Base-by-base conservation (phyloP, 2,113 vertebrate genomes). In the Arizona elegans region DNA sequence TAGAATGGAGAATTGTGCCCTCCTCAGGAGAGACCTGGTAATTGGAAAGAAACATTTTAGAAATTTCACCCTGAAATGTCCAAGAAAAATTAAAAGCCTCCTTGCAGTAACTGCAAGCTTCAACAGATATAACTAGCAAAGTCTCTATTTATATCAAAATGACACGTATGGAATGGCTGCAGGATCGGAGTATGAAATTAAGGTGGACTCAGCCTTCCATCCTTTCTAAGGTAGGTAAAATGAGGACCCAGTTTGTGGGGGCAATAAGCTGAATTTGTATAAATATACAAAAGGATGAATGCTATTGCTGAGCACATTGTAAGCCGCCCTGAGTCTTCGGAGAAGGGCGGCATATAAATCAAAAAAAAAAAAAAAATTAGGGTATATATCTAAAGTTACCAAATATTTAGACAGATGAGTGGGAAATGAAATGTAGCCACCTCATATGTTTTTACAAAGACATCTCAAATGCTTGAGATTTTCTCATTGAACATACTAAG, bases 21-120 rank as follows among this genome's bases (percentile, higher is more conserved):
- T 24, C 91, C 29, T 0, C 38, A 33, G 90, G 56, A 43, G 1
- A 29, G 15, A 75, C 70, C 1, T 70, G 17, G 3, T 17, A 24
- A 88, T 29, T 0, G 3, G 87, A 1, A 0, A 0, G 0, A 17
- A 1, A 5, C 1, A 26, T 85, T 50, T 87, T 59, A 19, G 8
- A 43, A 59, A 23, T 86, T 65, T 91, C 38, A 58, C 8, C 26
- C 26, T 9, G 13, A 56, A 90, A 62, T n/a, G 59, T 90, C 59
- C 58, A 38, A 26, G 2, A 90, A 50, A 11, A 62, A 19, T 12
- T 12, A 24, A 11, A 4, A 33, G 8, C 5, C 23, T 86, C 11
- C 2, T 1, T 47, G 43, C 43, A 33, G n/a, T 53, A 17, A 75
- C 26, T 33, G 65, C 13, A 91, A 26, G 38, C 54, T 86, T 33